Percentiles rank a stretch among this genome's conserved stretches.
phyloP scores from a whole-genome alignment of 2,888 invertebrate genomes.

The Syritta pipiens region DNA sequence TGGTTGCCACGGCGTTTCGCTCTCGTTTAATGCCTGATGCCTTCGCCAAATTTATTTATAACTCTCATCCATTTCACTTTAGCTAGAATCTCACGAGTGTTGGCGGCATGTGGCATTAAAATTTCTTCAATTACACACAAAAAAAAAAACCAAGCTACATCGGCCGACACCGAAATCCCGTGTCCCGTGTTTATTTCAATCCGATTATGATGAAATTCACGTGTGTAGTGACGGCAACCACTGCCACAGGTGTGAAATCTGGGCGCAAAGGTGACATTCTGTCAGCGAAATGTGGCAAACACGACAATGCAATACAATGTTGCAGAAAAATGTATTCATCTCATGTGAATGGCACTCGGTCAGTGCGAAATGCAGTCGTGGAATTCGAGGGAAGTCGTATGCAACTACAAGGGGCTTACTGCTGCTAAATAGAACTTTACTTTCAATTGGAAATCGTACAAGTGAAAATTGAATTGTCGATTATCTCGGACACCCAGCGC shows the following conservation, averaged over 20 bases:
- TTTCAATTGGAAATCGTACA: slow-evolving; percentile 33
- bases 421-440: not conserved
- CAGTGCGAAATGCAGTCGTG: no score
- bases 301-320: slow-evolving; percentile 26
- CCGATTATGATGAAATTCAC: slow-evolving; percentile 58
- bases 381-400: not conserved
- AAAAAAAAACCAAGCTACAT: slow-evolving; percentile 19
- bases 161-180: slow-evolving; percentile 44
- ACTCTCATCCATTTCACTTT: slow-evolving; percentile 49
- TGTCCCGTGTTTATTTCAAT: slow-evolving; percentile 52
- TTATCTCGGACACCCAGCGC: not conserved
- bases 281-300: slow-evolving; percentile 30
- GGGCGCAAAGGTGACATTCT: slow-evolving; percentile 52
- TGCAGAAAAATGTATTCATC: slow-evolving; percentile 30
- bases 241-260: slow-evolving; percentile 31
- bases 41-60: slow-evolving; percentile 62
- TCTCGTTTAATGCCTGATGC: slow-evolving; percentile 19
- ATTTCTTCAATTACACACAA: slow-evolving; percentile 38
- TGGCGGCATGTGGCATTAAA: slow-evolving; percentile 45
- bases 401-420: slow-evolving; percentile 12
- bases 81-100: slow-evolving; percentile 24
- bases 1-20: slow-evolving; percentile 15
- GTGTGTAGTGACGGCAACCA: slow-evolving; percentile 9
- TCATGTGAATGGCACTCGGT: no score
- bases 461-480: slow-evolving; percentile 14